These are phyloP conservation scores for Tragelaphus imberbis DNA, from an alignment of 2,113 vertebrate species.

Conservation along the genomic window DNA sequence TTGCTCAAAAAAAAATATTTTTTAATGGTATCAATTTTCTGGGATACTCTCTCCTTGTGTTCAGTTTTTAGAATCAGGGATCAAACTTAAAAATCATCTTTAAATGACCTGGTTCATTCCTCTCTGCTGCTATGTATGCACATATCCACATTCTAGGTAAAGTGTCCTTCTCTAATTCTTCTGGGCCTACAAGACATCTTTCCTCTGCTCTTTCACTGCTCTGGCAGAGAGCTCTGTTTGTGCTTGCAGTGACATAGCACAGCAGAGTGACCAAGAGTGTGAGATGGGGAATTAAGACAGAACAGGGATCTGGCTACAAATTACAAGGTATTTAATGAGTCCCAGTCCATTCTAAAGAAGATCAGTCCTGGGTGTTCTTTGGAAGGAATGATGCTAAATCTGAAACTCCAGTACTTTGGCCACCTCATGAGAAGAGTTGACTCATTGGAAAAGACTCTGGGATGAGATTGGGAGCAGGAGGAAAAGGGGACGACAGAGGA, in stretches of 20 bases:
- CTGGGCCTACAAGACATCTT: not conserved
- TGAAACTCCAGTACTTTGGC: too few species aligned
- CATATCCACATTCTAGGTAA: not conserved
- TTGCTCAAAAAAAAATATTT: not conserved
- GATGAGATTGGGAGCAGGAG: too few species aligned
- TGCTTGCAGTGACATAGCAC: not conserved
- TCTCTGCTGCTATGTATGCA: not conserved
- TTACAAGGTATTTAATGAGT: not conserved
- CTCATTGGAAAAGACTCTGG: too few species aligned
- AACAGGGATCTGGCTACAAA: not conserved
- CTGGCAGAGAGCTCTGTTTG: not conserved
- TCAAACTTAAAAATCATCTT: not conserved
- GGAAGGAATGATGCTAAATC: too few species aligned
- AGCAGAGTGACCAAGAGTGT: not conserved
- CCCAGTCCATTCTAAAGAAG: too few species aligned
- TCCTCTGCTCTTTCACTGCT: not conserved
- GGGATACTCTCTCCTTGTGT: not conserved
- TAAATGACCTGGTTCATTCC: not conserved
- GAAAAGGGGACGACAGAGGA: too few species aligned
- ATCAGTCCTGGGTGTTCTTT: too few species aligned
- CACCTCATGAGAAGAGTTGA: too few species aligned
- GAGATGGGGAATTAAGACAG: not conserved
- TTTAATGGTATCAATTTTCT: not conserved
- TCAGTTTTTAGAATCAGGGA: not conserved
- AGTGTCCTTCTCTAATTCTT: not conserved